A percentile compares a stretch with the other conserved stretches of the same genome.
These are phyloP conservation scores for Brachionus paranguensis DNA, from an alignment of 1,140 invertebrate species.

Conservation along the genomic window DNA sequence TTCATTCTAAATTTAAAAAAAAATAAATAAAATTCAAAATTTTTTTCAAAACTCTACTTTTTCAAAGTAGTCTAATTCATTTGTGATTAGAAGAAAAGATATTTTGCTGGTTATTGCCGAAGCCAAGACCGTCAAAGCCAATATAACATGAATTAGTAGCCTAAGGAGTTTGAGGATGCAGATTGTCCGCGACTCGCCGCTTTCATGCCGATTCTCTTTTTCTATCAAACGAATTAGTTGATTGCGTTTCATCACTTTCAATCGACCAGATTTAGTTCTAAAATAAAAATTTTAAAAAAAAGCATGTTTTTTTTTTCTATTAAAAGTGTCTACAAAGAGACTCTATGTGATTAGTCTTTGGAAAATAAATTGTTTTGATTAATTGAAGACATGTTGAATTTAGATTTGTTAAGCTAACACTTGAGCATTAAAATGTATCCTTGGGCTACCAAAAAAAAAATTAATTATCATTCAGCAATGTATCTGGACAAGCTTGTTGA, in stretches of 20 bases:
- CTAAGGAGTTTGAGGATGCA: neutral
- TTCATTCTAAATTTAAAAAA: neutral
- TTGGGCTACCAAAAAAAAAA: neutral
- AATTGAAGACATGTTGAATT: neutral
- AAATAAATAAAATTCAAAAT: neutral
- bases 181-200: neutral
- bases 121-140: neutral
- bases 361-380: neutral
- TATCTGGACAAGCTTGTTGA: neutral
- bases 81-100: neutral
- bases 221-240: constrained; percentile 18
- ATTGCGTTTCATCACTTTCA: constrained; percentile 5
- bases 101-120: neutral
- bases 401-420: neutral
- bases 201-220: neutral
- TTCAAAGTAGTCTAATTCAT: constrained; percentile 1
- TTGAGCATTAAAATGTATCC: neutral
- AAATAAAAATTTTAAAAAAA: neutral
- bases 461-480: neutral
- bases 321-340: neutral
- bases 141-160: neutral
- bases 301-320: neutral
- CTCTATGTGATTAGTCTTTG: neutral
- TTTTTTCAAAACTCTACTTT: neutral
- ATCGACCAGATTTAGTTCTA: neutral